These are phyloP conservation scores for Excalfactoria chinensis DNA, from an alignment of 2,113 vertebrate genomes.

Conservation along the genomic window DNA sequence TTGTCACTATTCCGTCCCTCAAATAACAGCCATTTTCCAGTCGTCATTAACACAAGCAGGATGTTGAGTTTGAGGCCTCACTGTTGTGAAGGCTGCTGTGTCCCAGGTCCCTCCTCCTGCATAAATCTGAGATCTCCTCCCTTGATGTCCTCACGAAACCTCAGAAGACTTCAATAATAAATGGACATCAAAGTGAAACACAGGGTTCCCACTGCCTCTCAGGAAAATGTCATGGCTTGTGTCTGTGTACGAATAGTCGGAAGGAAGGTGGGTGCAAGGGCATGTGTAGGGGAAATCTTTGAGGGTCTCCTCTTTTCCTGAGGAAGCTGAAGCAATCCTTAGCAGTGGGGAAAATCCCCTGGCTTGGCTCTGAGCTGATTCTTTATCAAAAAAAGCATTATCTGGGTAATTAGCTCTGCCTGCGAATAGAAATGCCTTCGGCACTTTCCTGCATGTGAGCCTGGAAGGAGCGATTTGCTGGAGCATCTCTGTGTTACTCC, in stretches of 20 bases:
- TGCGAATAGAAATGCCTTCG: conserved; percentile 14
- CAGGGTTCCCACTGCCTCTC: background rate
- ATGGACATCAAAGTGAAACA: background rate
- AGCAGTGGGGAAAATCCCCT: background rate
- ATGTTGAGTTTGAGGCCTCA: fast-evolving
- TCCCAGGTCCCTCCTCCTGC: background rate
- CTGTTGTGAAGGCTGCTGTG: background rate
- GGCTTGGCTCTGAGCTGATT: conserved; percentile 16
- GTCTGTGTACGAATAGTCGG: fast-evolving
- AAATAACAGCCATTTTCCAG: background rate
- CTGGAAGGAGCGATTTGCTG: background rate
- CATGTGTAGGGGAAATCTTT: background rate
- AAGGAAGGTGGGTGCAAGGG: background rate
- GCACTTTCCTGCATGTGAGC: background rate
- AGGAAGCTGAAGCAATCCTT: background rate
- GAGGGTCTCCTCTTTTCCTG: background rate
- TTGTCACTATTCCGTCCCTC: background rate
- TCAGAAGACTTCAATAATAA: too few relatives aligned
- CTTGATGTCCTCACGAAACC: fast-evolving
- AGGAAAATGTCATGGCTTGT: fast-evolving
- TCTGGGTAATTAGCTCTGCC: conserved; percentile 56
- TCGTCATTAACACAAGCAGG: background rate
- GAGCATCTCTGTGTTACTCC: background rate
- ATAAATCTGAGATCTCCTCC: background rate
- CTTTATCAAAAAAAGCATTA: conserved; percentile 32